A percentile compares a stretch with the other conserved stretches of the same genome.
Conservation (phyloP, 2,113 vertebrate genomes). For the Jacana jacana region DNA sequence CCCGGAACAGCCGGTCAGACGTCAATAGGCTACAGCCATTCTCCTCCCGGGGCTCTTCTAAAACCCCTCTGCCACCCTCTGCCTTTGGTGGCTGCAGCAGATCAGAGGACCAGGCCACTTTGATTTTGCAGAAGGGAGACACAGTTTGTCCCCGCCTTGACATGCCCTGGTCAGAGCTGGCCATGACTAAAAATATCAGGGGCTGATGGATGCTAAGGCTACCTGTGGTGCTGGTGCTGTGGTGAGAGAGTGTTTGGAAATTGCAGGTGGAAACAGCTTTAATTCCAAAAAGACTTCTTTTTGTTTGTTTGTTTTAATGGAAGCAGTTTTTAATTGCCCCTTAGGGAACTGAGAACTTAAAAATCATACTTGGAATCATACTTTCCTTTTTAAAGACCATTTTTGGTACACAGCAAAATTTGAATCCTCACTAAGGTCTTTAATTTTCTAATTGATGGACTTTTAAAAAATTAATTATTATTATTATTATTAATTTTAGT, state of each 20-base stretch:
- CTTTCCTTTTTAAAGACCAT: too few relatives aligned
- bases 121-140: not conserved
- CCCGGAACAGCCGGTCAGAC: not conserved
- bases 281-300: not conserved
- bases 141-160: rapidly evolving
- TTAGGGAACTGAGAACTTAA: not conserved
- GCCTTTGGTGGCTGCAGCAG: not conserved
- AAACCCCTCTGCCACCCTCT: not conserved
- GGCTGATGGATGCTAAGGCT: not conserved
- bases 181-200: not conserved
- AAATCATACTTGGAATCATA: too few relatives aligned
- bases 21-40: too few relatives aligned
- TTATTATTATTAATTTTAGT: not conserved
- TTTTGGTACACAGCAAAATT: not conserved
- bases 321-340: not conserved
- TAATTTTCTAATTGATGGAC: not conserved
- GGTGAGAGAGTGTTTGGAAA: not conserved
- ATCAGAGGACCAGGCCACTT: not conserved
- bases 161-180: not conserved
- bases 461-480: too few relatives aligned
- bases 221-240: not conserved
- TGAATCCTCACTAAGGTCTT: not conserved
- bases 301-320: rapidly evolving
- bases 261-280: not conserved
- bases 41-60: not conserved